Evolutionary conservation across 2,888 invertebrate genomes (phyloP), one percentile per base, ranked within the genome.

Genomic region (Leucozona laternaria): DNA sequence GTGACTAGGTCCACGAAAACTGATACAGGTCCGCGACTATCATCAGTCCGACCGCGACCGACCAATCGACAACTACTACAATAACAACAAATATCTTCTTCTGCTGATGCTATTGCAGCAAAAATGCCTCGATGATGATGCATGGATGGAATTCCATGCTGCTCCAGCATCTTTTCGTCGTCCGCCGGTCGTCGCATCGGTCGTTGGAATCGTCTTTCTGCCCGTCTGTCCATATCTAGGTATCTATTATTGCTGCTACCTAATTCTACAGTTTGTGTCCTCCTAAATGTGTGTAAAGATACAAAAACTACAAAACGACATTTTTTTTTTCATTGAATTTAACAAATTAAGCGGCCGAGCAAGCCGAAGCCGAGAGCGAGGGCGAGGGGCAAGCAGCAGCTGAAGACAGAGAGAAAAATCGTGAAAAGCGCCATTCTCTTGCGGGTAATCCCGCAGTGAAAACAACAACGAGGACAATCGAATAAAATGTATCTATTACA

Each of bases 1-100:
- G 92, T 92, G 92, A 92, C 92, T 90, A 92, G 92, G 92, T 92
- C 91, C 92, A 92, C 92, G 92, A 92, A 79, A 92, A 92, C 92
- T 92, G 92, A 92, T 92, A 92, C 86, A 86, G 78, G 86, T 81
- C 60, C 80, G 72, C 85, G 53, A 53, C 60, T 53, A 70, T 50
- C 40, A 40, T 31, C 62, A 66, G 62, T 13, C 20, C 8, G 15
- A 7, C 53, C 58, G 37, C 58, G 37, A 40, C 37, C 84, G 71
- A 79, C 80, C 85, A 85, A 80, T 85, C 85, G 77, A 77, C 85
- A 80, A 66, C 72, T 50, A 31, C 28, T 50, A 31, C 28, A 66
- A 60, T 8, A 60, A 43, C 66, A 60, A 40, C 17, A 53, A 72
- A 48, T 31, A 28, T 72, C 50, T 34, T 72, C 73, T 60, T 60